phyloP scores from a whole-genome alignment of 1,140 invertebrate species.

The Euschistus heros region DNA sequence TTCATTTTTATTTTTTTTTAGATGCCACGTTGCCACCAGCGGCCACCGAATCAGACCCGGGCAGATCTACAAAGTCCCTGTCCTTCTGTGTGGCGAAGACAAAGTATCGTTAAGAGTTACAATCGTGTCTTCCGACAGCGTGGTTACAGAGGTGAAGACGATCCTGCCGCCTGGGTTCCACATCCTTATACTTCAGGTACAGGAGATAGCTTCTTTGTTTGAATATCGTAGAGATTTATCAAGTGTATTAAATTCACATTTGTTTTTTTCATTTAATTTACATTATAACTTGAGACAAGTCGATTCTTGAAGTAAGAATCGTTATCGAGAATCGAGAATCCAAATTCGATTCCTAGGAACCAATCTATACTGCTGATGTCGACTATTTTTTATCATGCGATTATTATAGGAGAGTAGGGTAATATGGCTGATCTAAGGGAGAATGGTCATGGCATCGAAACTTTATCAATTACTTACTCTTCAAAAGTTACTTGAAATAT shows the following conservation, averaged over 20 bases:
- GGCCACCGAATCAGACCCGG: constrained; percentile 4
- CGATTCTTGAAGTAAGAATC: background rate
- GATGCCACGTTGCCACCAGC: constrained; percentile 13
- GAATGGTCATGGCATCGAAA: no score
- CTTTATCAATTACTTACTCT: no score
- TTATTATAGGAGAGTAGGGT: background rate
- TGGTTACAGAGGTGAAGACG: background rate
- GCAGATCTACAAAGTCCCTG: constrained; percentile 12
- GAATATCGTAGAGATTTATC: no score
- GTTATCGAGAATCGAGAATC: no score
- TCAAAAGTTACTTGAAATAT: no score
- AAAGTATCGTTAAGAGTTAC: background rate
- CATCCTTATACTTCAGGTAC: constrained; percentile 4
- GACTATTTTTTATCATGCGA: background rate
- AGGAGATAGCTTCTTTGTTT: no score
- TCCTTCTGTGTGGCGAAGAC: constrained; percentile 10
- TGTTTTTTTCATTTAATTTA: background rate
- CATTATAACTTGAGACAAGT: background rate
- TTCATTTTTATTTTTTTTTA: constrained; percentile 1
- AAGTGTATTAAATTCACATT: background rate
- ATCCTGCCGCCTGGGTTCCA: background rate
- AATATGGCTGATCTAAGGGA: background rate
- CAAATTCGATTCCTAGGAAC: no score
- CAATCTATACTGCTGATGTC: no score
- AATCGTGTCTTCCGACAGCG: background rate